These are phyloP conservation scores for Halocynthia roretzi DNA, from an alignment of 23 tunicate genomes.

Conservation along the genomic window DNA sequence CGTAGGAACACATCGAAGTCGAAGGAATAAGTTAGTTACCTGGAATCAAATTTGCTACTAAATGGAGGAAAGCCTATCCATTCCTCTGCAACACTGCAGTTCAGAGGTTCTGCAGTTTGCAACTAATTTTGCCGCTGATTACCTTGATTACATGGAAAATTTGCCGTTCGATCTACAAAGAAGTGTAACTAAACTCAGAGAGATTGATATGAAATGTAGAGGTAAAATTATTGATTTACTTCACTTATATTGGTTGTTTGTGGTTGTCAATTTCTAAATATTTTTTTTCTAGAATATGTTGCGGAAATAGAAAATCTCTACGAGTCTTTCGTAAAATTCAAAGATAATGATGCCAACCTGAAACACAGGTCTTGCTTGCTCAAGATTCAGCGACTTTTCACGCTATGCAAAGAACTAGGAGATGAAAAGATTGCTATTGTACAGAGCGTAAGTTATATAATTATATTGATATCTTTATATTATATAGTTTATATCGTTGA, in stretches of 20 bases:
- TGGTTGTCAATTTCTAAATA: background rate
- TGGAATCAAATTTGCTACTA: no score
- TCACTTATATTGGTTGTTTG: background rate
- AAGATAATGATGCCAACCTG: slow-evolving; percentile 4
- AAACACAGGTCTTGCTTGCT: slow-evolving; percentile 29
- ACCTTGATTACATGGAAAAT: slow-evolving; percentile 70
- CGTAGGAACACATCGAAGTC: no score
- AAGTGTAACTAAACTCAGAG: slow-evolving; percentile 65
- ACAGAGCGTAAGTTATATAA: slow-evolving; percentile 35
- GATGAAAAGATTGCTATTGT: slow-evolving; percentile 82
- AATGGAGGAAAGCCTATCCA: background rate
- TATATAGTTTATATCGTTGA: background rate
- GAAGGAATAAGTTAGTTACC: no score
- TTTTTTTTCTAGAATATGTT: slow-evolving; percentile 28
- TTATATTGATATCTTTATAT: background rate
- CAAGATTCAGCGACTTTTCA: slow-evolving; percentile 50
- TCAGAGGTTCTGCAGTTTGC: slow-evolving; percentile 64
- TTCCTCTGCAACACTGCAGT: slow-evolving; percentile 27
- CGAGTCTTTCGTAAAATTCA: slow-evolving; percentile 45
- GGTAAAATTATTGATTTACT: slow-evolving; percentile 15
- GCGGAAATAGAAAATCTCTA: slow-evolving; percentile 61
- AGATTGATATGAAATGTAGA: slow-evolving; percentile 68
- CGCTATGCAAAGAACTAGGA: slow-evolving; percentile 70
- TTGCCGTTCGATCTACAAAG: slow-evolving; percentile 81
- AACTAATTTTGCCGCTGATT: slow-evolving; percentile 64